Percentiles rank a stretch among this genome's conserved stretches.
These are phyloP conservation scores for Periophthalmus modestus DNA, from an alignment of 2,113 vertebrate species.

Conservation along the genomic window DNA sequence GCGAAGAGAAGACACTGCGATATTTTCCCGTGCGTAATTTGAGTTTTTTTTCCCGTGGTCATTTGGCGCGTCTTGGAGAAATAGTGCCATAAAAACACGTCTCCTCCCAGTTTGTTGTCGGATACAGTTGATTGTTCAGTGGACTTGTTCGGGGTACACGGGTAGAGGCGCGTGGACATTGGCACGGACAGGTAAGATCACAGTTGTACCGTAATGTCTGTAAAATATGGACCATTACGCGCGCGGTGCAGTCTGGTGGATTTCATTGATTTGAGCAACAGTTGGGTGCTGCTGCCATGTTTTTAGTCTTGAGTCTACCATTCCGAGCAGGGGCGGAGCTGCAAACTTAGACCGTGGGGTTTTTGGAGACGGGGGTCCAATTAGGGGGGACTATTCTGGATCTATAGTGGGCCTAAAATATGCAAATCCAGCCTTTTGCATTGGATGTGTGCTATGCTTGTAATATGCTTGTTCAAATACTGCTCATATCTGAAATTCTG, in stretches of 20 bases:
- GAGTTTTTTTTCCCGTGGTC: slow-evolving; percentile 29
- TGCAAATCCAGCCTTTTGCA: neutral
- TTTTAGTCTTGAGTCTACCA: slow-evolving; percentile 14
- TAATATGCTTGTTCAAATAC: too few relatives aligned
- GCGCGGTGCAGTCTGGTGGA: neutral
- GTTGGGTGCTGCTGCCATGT: slow-evolving; percentile 43
- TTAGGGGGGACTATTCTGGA: neutral
- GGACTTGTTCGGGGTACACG: slow-evolving; percentile 36
- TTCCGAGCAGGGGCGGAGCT: neutral
- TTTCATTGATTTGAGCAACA: slow-evolving; percentile 47
- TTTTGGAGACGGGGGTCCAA: neutral
- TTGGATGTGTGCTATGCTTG: neutral
- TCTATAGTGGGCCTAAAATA: too few relatives aligned
- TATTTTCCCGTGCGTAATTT: slow-evolving; percentile 1
- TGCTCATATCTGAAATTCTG: too few relatives aligned
- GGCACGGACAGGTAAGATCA: slow-evolving; percentile 63
- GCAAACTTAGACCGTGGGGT: neutral
- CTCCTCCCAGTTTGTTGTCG: slow-evolving; percentile 72
- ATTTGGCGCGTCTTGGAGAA: slow-evolving; percentile 29
- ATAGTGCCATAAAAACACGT: slow-evolving; percentile 58
- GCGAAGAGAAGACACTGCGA: slow-evolving; percentile 18
- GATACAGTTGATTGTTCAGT: slow-evolving; percentile 51
- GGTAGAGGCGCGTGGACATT: slow-evolving; percentile 27
- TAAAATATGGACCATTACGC: neutral
- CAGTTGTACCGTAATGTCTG: slow-evolving; percentile 6